Percentiles rank a stretch among this genome's conserved stretches.
These are phyloP conservation scores for Pseudococcus jackbeardsleyi DNA, from an alignment of 2,888 invertebrate genomes.

Conservation along the genomic window DNA sequence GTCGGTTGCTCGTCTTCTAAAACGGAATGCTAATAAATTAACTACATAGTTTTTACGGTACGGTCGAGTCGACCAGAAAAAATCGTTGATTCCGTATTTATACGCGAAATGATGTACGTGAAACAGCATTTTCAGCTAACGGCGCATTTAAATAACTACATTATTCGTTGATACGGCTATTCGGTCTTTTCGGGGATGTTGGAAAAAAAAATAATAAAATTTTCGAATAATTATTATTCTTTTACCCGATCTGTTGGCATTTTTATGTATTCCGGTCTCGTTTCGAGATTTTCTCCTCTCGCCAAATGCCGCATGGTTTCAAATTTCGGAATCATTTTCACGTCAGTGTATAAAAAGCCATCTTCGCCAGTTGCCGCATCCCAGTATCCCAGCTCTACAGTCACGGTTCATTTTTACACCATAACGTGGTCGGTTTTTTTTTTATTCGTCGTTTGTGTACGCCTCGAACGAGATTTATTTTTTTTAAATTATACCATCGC, in stretches of 20 bases:
- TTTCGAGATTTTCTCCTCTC: background rate
- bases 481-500: background rate
- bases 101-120: background rate
- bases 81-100: background rate
- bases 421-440: background rate
- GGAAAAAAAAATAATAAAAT: background rate
- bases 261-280: background rate
- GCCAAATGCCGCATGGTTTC: background rate
- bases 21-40: background rate
- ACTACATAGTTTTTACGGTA: background rate
- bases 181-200: background rate
- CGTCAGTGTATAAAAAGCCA: background rate
- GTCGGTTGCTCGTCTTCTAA: background rate
- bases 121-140: background rate
- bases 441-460: background rate
- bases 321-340: background rate
- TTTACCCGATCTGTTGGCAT: background rate
- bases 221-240: slow-evolving; percentile 29
- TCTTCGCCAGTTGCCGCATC: background rate
- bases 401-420: background rate
- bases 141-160: slow-evolving; percentile 21
- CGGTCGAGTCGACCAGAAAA: background rate
- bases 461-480: background rate
- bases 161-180: background rate
- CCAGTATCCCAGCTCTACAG: background rate